Evolutionary conservation across 1,140 invertebrate species (phyloP).

Genomic region (Drosophila sturtevanti): DNA sequence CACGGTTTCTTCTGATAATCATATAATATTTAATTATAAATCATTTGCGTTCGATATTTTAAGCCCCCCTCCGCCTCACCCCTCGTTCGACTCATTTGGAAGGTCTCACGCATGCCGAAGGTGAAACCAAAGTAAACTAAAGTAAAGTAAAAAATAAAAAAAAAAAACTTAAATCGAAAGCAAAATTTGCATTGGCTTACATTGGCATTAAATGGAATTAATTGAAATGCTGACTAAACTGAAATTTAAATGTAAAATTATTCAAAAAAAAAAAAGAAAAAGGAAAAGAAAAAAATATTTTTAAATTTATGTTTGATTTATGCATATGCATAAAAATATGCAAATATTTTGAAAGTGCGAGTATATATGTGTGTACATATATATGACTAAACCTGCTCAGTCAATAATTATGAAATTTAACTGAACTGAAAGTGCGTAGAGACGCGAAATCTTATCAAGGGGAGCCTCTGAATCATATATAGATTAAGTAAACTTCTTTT

Average conservation of each 20-base stretch:
- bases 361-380: slow-evolving; percentile 26
- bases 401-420: neutral
- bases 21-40: slow-evolving; percentile 80
- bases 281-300: neutral
- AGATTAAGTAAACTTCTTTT: neutral
- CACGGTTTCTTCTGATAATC: slow-evolving; percentile 58
- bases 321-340: slow-evolving; percentile 60
- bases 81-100: slow-evolving; percentile 29
- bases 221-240: slow-evolving; percentile 51
- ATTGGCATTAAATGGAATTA: slow-evolving; percentile 63
- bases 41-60: slow-evolving; percentile 66
- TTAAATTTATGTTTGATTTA: slow-evolving; percentile 3
- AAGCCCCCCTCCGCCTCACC: slow-evolving; percentile 14
- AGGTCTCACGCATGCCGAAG: slow-evolving; percentile 73
- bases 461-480: neutral
- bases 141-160: slow-evolving; percentile 14
- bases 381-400: slow-evolving; percentile 43
- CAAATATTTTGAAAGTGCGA: slow-evolving; percentile 61
- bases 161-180: slow-evolving; percentile 52
- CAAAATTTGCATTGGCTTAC: slow-evolving; percentile 49
- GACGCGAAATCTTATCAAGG: neutral
- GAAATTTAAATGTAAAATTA: slow-evolving; percentile 73
- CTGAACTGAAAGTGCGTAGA: neutral
- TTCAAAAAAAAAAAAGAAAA: slow-evolving; percentile 36
- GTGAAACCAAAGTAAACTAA: slow-evolving; percentile 59